Base-by-base conservation (phyloP, 2,797 vertebrate genomes). In the Lycodopsis pacificus region DNA sequence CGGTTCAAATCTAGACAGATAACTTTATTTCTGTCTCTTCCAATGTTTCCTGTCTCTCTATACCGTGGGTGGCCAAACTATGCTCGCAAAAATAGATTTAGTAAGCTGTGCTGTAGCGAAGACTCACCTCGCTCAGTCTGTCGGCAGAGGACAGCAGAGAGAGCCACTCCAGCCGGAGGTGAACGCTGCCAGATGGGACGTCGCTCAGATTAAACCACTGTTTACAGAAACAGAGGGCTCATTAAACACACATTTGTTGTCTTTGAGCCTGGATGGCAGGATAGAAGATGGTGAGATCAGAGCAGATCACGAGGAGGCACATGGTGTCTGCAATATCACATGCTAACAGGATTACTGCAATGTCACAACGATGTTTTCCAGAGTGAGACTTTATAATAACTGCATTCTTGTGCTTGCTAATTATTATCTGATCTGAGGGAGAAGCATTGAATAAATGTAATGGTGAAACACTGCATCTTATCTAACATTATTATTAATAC, bases 91-190 rank as follows among this genome's bases (percentile, higher is more conserved):
- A 48, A 4, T 19, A 49, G 7, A 38, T 30, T 38, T 0, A 22
- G 7, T 10, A 27, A 34, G 17, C 54, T 25, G 67, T 22, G 30
- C 34, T 49, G 22, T 30, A 54, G n/a, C 10, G 20, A 15, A 51
- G 14, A 46, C 85, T 92, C 85, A 98, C 98, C 95, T 98, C 95
- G 46, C 90, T 95, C 75, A 99, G 94, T 75, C 96, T 95, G 83
- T 96, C 96, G 80, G 95, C 91, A 87, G 96, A 95, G 42, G 95
- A 88, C 87, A 97, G 88, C 82, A 97, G 94, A 15, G 95, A 96
- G 56, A 99, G 96, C 98, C 98, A 99, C 83, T 99, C 97, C 81
- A 99, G 92, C 48, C 95, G 92, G 79, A 99, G 93, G 89, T 97
- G 97, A 68, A 99, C 93, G n/a, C 96, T 96, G 63, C 97, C 97